Evolutionary conservation across 1,140 invertebrate genomes (phyloP).

Genomic region (Cyclina sinensis): DNA sequence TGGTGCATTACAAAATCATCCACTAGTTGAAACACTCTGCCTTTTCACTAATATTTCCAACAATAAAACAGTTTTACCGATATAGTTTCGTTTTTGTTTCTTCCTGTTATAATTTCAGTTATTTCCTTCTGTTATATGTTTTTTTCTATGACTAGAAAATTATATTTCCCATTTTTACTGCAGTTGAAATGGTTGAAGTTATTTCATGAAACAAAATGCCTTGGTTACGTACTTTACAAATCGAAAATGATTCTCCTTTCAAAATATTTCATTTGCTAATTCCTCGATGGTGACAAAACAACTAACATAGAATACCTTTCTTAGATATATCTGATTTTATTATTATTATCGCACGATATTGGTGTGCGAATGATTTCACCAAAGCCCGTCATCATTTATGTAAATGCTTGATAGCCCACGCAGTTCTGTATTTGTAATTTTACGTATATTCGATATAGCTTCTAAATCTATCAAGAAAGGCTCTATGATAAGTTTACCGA

Average conservation of each 20-base stretch:
- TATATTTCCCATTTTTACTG: neutral
- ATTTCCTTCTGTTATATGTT: neutral
- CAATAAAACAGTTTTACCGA: neutral
- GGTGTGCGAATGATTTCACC: neutral
- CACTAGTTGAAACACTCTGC: neutral
- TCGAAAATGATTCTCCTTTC: neutral
- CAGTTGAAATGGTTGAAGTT: neutral
- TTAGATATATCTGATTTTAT: neutral
- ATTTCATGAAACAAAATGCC: neutral
- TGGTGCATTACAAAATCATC: neutral
- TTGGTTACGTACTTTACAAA: too few relatives aligned
- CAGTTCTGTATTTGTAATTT: neutral
- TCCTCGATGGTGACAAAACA: neutral
- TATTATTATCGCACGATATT: slow-evolving; percentile 14
- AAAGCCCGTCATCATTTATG: neutral
- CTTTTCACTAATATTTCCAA: neutral
- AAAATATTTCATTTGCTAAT: neutral
- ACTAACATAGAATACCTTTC: neutral
- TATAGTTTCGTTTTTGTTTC: neutral
- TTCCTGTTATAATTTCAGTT: slow-evolving; percentile 6
- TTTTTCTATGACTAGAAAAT: neutral
- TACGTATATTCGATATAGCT: neutral
- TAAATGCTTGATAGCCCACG: slow-evolving; percentile 11
- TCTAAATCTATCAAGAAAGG: neutral
- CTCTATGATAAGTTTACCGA: neutral